These are phyloP conservation scores for Lymantria monacha DNA, from an alignment of 2,888 invertebrate genomes.

Conservation along the genomic window DNA sequence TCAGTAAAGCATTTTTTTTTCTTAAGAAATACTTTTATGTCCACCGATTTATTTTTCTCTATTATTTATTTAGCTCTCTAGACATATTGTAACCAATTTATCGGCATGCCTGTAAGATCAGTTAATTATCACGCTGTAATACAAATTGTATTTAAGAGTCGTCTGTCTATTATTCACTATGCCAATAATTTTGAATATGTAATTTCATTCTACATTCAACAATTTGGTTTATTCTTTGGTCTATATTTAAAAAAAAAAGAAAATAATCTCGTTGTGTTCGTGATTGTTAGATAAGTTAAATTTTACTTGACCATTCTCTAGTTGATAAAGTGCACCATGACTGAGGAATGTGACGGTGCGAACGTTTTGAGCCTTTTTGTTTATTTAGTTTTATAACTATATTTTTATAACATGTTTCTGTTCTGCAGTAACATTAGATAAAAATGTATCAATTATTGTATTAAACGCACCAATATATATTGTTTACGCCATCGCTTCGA, in stretches of 20 bases:
- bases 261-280: slow-evolving; percentile 24
- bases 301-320: slow-evolving; percentile 42
- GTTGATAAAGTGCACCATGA: slow-evolving; percentile 51
- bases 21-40: slow-evolving; percentile 35
- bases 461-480: neutral
- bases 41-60: slow-evolving; percentile 36
- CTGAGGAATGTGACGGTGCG: slow-evolving; percentile 56
- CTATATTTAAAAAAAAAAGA: too few species aligned
- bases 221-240: slow-evolving; percentile 1
- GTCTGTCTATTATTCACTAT: neutral
- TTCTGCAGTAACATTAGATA: slow-evolving; percentile 60
- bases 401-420: slow-evolving; percentile 58
- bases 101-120: slow-evolving; percentile 9
- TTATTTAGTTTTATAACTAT: slow-evolving; percentile 69
- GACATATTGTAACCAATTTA: slow-evolving; percentile 10
- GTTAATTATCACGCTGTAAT: slow-evolving; percentile 6
- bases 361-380: slow-evolving; percentile 54
- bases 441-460: slow-evolving; percentile 5
- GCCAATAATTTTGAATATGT: slow-evolving; percentile 5
- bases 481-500: slow-evolving; percentile 1
- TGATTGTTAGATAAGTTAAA: slow-evolving; percentile 42
- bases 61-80: slow-evolving; percentile 33
- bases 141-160: slow-evolving; percentile 3
- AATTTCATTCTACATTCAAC: slow-evolving; percentile 13
- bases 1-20: slow-evolving; percentile 38